Conservation (phyloP, 2,113 vertebrate genomes). For the Thinocorus orbignyianus region DNA sequence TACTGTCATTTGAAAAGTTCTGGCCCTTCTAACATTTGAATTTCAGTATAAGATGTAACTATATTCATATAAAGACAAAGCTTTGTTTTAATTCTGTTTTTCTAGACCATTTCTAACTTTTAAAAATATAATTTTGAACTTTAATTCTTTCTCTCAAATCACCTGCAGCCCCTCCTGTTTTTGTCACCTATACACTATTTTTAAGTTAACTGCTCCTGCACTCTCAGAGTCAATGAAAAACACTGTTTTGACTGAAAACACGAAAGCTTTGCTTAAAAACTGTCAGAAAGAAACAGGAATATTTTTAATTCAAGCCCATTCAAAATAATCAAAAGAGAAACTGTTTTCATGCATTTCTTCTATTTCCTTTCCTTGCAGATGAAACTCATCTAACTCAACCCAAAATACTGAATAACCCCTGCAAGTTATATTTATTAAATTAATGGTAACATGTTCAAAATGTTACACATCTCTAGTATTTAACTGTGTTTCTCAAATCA, state of each 20-base stretch:
- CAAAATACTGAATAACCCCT: background rate
- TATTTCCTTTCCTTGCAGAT: background rate
- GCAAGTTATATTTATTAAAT: background rate
- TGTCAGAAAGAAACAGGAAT: background rate
- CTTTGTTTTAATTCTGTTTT: background rate
- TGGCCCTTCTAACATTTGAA: background rate
- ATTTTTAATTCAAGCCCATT: background rate
- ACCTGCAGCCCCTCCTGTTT: background rate
- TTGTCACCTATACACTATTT: background rate
- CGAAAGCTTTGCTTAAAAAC: background rate
- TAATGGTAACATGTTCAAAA: too few relatives aligned
- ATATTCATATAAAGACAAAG: background rate
- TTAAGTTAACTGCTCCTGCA: background rate
- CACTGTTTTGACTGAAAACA: background rate
- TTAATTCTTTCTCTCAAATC: background rate
- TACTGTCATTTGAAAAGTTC: background rate
- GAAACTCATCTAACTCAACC: background rate
- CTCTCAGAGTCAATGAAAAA: background rate
- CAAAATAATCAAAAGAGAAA: background rate
- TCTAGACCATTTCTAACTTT: background rate
- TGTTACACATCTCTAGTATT: background rate
- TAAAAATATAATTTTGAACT: background rate
- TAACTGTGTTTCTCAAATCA: background rate
- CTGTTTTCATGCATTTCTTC: background rate
- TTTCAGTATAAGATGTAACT: background rate